Evolutionary conservation across 2,888 invertebrate species (phyloP).

Genomic region (Tetramorium bicarinatum): DNA sequence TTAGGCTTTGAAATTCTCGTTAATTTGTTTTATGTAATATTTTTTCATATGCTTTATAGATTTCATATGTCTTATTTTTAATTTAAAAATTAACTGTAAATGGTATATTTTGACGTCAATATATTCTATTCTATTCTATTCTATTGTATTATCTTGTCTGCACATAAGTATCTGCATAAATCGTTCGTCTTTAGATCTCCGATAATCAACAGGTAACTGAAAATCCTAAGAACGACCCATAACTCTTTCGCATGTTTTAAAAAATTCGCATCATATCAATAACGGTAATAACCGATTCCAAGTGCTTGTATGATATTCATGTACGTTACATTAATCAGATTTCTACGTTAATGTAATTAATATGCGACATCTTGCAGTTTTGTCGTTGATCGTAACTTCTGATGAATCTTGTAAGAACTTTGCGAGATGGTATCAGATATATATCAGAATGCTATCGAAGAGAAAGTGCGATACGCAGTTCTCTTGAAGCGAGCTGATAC

Average conservation of each 20-base stretch:
- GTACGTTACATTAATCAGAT: conserved; percentile 19
- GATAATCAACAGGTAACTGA: conserved; percentile 24
- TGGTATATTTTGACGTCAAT: not conserved
- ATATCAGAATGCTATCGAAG: conserved; percentile 10
- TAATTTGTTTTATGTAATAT: not conserved
- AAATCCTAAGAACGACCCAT: conserved; percentile 1
- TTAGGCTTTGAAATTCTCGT: not conserved
- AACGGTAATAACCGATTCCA: conserved; percentile 6
- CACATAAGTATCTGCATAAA: not conserved
- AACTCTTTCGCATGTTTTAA: conserved; percentile 17
- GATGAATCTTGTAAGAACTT: not conserved
- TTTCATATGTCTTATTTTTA: not conserved
- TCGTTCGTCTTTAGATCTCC: conserved; percentile 14
- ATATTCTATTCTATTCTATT: not conserved
- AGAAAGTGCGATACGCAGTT: conserved; percentile 20
- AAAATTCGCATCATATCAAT: conserved; percentile 9
- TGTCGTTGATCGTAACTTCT: conserved; percentile 14
- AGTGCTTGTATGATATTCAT: not conserved
- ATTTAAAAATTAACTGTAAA: not conserved
- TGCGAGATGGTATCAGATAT: not conserved
- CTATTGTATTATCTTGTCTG: not conserved
- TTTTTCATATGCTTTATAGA: not conserved
- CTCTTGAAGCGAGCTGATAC: not conserved
- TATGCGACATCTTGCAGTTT: not conserved
- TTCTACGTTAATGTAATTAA: conserved; percentile 27